Evolutionary conservation across 2,113 vertebrate species (phyloP).

Genomic region (Phoxinus phoxinus): DNA sequence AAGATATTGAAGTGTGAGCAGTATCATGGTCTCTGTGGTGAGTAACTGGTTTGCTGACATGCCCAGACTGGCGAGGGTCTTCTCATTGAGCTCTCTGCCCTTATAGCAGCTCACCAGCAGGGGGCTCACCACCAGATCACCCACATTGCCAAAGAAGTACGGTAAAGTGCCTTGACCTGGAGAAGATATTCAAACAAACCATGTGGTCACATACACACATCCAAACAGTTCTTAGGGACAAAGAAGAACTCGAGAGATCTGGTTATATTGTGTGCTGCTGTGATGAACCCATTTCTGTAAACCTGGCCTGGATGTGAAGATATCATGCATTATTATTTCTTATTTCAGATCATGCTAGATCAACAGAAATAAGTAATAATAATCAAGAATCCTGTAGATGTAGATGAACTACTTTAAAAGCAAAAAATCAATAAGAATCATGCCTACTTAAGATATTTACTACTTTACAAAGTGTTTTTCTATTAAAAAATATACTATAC

Average conservation of each 20-base stretch:
- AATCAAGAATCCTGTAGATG: no score
- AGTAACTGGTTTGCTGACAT: constrained; percentile 85
- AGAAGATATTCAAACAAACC: constrained; percentile 9
- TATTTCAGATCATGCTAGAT: not conserved
- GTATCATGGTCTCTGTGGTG: constrained; percentile 92
- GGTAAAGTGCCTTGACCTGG: constrained; percentile 96
- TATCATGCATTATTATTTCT: no score
- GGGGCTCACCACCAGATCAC: constrained; percentile 96
- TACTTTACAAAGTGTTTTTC: no score
- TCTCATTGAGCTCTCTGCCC: constrained; percentile 86
- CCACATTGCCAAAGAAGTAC: constrained; percentile 98
- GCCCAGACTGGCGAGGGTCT: constrained; percentile 85
- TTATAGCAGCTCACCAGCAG: constrained; percentile 97
- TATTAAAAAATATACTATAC: no score
- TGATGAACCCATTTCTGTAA: not conserved
- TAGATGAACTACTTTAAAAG: no score
- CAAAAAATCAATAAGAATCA: no score
- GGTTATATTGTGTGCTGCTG: not conserved
- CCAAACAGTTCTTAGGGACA: not conserved
- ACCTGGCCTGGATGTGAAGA: not conserved
- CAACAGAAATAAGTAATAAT: no score
- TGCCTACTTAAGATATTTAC: no score
- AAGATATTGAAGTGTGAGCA: constrained; percentile 95
- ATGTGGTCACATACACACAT: not conserved
- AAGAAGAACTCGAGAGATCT: not conserved